phyloP scores from a whole-genome alignment of 2,888 invertebrate genomes.

The Xestia rhomboidea region DNA sequence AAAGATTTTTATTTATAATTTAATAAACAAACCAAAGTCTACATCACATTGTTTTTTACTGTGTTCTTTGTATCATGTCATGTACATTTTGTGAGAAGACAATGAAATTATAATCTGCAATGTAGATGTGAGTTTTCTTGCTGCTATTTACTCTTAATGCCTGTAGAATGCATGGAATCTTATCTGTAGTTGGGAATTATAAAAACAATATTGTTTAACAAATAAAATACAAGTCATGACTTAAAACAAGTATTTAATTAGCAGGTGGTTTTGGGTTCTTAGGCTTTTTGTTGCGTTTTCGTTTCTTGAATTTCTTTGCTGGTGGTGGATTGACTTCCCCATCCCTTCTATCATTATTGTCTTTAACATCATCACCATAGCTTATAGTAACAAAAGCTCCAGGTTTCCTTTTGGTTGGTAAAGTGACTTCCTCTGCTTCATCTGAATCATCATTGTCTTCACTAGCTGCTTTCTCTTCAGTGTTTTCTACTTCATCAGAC shows the following conservation, averaged over 20 bases:
- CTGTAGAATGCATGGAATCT: constrained; percentile 43
- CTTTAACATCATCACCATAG: constrained; percentile 78
- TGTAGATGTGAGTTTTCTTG: constrained; percentile 78
- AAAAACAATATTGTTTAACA: constrained; percentile 39
- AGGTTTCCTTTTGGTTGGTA: constrained; percentile 78
- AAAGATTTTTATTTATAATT: constrained; percentile 89
- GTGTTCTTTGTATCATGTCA: constrained; percentile 80
- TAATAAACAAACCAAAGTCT: constrained; percentile 91
- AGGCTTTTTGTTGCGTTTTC: constrained; percentile 80
- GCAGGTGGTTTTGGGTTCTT: constrained; percentile 65
- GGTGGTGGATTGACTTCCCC: constrained; percentile 71
- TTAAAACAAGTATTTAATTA: constrained; percentile 49
- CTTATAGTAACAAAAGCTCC: constrained; percentile 85
- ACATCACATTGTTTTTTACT: constrained; percentile 87
- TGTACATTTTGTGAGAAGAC: constrained; percentile 82
- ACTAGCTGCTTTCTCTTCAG: constrained; percentile 63
- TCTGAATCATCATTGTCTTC: constrained; percentile 75
- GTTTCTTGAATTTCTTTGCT: constrained; percentile 82
- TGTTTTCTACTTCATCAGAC: constrained; percentile 68
- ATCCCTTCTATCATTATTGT: constrained; percentile 69
- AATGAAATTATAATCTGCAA: constrained; percentile 84
- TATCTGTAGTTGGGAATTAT: constrained; percentile 16
- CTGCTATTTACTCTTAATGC: constrained; percentile 45
- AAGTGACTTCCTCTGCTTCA: constrained; percentile 63
- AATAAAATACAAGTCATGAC: constrained; percentile 39